Percentiles rank a stretch among this genome's conserved stretches.
These are phyloP conservation scores for Fregetta grallaria DNA, from an alignment of 2,113 vertebrate genomes.

Conservation along the genomic window DNA sequence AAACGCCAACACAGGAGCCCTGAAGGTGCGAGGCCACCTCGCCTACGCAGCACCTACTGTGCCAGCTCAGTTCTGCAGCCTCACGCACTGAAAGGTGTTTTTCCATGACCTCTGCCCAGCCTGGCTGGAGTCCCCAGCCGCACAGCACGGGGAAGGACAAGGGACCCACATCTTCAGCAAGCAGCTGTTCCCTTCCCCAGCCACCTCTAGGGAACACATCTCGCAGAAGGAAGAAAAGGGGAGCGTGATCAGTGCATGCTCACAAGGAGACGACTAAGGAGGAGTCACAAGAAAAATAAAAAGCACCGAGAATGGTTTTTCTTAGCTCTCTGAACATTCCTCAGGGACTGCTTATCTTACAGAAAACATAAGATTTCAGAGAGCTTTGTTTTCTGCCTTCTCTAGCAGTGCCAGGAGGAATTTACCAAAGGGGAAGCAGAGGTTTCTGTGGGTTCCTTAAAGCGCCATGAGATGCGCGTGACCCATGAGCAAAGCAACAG, in stretches of 20 bases:
- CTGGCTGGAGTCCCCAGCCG: not conserved
- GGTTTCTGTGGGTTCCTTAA: not conserved
- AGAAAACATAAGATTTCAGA: not conserved
- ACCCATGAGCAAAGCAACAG: not conserved
- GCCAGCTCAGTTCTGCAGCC: not conserved
- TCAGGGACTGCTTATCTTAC: accelerated
- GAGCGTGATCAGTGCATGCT: not conserved
- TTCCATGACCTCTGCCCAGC: not conserved
- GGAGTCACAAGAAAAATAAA: not conserved
- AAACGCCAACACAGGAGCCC: not conserved
- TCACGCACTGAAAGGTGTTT: accelerated
- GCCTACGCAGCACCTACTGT: accelerated
- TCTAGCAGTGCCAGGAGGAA: not conserved
- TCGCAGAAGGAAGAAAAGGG: not conserved
- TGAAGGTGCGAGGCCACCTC: accelerated
- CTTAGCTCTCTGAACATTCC: accelerated
- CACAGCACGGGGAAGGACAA: accelerated
- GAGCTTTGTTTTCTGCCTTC: not conserved
- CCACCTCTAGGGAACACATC: not conserved
- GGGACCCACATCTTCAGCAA: not conserved
- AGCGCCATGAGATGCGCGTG: accelerated
- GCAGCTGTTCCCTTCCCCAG: not conserved
- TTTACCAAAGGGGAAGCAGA: not conserved
- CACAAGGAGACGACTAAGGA: not conserved
- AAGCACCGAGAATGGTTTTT: not conserved